These are phyloP conservation scores for Piprites chloris DNA, from an alignment of 2,113 vertebrate genomes.

Conservation along the genomic window DNA sequence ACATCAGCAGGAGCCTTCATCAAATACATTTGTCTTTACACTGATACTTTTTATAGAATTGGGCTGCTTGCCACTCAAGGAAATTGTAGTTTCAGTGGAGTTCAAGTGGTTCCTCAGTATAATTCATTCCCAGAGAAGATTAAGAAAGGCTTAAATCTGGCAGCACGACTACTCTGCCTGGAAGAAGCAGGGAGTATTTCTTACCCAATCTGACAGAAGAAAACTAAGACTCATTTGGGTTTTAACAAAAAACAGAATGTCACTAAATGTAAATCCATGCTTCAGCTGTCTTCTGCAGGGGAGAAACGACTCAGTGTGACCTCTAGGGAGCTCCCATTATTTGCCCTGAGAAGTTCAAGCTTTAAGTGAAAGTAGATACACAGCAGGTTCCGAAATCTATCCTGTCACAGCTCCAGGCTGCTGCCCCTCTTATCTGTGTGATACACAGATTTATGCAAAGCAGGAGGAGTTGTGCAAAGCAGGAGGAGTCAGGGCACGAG, in stretches of 20 bases:
- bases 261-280: constrained; percentile 2
- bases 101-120: constrained; percentile 12
- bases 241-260: constrained; percentile 24
- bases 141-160: constrained; percentile 38
- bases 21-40: not conserved
- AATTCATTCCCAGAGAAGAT: constrained; percentile 43
- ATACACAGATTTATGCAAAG: not conserved
- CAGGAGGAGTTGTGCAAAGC: not conserved
- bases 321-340: not conserved
- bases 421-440: not conserved
- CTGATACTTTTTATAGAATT: constrained; percentile 12
- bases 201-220: constrained; percentile 8
- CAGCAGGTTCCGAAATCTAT: not conserved
- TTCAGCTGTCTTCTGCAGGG: not conserved
- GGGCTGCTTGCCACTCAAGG: not conserved
- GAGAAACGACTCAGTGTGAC: not conserved
- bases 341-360: not conserved
- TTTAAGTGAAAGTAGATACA: not conserved
- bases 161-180: constrained; percentile 1
- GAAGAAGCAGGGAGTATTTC: not conserved
- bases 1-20: constrained; percentile 34
- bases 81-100: constrained; percentile 18
- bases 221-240: not conserved
- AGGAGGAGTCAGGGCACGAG: not conserved
- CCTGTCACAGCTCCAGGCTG: not conserved